phyloP scores from a whole-genome alignment of 2,888 invertebrate genomes.

The Lasioglossum calceatum region DNA sequence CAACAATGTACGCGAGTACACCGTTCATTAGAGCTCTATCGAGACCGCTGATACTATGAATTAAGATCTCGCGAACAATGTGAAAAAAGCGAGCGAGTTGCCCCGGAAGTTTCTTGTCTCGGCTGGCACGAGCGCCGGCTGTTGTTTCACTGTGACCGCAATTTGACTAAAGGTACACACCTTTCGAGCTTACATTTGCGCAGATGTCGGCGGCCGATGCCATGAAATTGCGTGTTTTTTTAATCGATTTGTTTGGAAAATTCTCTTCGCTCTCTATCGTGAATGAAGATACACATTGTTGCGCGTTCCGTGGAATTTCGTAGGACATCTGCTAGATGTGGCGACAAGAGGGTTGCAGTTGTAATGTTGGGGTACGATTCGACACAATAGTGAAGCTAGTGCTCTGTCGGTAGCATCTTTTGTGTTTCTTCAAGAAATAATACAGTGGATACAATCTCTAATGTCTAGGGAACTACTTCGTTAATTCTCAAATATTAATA shows the following conservation, averaged over 20 bases:
- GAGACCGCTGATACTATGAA: not conserved
- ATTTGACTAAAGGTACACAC: not conserved
- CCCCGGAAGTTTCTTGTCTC: constrained; percentile 7
- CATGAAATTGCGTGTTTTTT: not conserved
- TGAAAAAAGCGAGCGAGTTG: not conserved
- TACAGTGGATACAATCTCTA: not conserved
- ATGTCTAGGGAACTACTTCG: not conserved
- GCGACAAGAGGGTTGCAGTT: not conserved
- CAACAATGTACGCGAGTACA: not conserved
- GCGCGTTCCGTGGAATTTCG: not conserved
- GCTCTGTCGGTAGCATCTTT: not conserved
- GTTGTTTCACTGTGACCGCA: not conserved
- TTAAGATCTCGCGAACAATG: not conserved
- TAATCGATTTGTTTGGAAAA: not conserved
- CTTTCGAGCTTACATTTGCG: not conserved
- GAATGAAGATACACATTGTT: not conserved
- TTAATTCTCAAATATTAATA: not conserved
- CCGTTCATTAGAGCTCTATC: not conserved
- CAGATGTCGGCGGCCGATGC: not conserved
- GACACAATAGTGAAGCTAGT: not conserved
- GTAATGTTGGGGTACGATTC: not conserved
- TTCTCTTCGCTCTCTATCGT: not conserved
- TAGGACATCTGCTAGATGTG: not conserved
- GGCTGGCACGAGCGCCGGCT: not conserved
- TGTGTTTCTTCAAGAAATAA: not conserved